phyloP scores from a whole-genome alignment of 2,888 invertebrate genomes.

The Abscondita cerata region DNA sequence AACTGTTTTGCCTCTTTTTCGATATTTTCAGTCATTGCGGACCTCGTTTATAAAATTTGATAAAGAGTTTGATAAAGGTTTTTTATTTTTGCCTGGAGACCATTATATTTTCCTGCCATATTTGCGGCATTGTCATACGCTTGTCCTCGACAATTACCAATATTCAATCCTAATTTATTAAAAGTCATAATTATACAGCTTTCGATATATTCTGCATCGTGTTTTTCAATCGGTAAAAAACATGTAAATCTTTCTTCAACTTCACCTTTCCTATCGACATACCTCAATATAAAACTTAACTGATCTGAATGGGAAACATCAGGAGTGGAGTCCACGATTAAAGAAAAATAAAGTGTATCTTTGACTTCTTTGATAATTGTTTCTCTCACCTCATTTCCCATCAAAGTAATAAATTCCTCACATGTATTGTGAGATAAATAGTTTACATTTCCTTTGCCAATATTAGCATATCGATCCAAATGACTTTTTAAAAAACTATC shows the following conservation, averaged over 20 bases:
- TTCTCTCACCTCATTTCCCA: neutral
- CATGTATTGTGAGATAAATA: constrained; percentile 11
- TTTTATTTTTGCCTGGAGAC: neutral
- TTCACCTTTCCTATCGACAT: neutral
- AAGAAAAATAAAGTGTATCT: neutral
- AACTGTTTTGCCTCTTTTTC: constrained; percentile 6
- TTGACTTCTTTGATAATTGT: neutral
- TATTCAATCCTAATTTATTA: neutral
- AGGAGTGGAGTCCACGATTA: constrained; percentile 2
- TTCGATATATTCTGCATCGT: constrained; percentile 1
- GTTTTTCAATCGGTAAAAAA: neutral
- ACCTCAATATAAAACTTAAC: neutral
- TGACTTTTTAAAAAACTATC: constrained; percentile 10
- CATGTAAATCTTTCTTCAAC: neutral
- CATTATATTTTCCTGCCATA: neutral
- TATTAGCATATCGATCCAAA: constrained; percentile 9
- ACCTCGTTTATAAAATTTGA: neutral
- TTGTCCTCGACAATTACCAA: constrained; percentile 1
- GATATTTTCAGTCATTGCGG: constrained; percentile 11
- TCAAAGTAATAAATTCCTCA: constrained; percentile 11
- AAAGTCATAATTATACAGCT: neutral
- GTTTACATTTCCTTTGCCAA: constrained; percentile 5
- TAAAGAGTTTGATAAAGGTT: neutral
- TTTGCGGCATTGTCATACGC: constrained; percentile 7
- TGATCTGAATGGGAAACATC: neutral